Evolutionary conservation across 2,797 vertebrate species (phyloP).

Genomic region (Morus bassanus): DNA sequence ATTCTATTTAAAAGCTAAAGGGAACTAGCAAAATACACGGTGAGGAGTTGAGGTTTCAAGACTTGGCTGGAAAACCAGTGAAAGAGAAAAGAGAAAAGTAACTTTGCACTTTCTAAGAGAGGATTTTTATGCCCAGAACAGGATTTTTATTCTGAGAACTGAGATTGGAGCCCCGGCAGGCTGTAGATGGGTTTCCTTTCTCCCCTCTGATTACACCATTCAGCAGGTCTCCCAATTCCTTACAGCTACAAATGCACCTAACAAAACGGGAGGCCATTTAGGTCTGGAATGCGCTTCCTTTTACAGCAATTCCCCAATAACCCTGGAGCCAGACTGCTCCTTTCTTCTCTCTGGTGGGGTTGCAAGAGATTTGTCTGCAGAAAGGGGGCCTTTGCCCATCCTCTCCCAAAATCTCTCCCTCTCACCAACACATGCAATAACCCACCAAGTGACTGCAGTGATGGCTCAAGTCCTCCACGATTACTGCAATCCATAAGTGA

Average conservation of each 20-base stretch:
- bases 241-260: not conserved
- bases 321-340: not conserved
- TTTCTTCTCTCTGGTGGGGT: not conserved
- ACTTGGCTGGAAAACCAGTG: not conserved
- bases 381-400: not conserved
- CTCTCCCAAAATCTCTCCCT: not conserved
- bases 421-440: not conserved
- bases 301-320: not conserved
- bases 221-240: not conserved
- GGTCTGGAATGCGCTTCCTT: not conserved
- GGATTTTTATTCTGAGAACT: not conserved
- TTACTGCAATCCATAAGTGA: not conserved
- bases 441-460: not conserved
- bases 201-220: not conserved
- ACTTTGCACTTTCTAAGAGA: not conserved
- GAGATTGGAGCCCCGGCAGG: not conserved
- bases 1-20: not conserved
- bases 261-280: not conserved
- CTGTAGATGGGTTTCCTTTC: not conserved
- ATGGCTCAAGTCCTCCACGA: not conserved
- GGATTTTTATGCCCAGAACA: not conserved
- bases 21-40: accelerated
- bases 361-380: not conserved
- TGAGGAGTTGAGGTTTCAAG: not conserved
- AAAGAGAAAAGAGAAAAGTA: not conserved